Evolutionary conservation across 2,888 invertebrate species (phyloP).

Genomic region (Noctua comes): DNA sequence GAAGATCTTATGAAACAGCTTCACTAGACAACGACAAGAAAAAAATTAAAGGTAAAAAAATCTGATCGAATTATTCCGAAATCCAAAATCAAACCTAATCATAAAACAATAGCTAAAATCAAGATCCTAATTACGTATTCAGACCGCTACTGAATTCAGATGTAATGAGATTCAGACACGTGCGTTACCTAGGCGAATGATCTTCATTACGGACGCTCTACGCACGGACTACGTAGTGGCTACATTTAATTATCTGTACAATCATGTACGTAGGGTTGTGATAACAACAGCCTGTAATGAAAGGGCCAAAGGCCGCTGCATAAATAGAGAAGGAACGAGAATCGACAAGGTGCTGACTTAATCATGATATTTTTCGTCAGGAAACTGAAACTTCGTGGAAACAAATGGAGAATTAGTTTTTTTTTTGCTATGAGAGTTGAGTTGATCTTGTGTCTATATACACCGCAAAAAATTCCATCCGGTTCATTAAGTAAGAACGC

Average conservation of each 20-base stretch:
- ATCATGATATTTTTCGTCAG: neutral
- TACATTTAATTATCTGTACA: slow-evolving; percentile 10
- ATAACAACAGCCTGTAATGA: neutral
- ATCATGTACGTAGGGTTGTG: neutral
- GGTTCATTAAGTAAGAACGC: too few species aligned
- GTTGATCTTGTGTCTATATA: too few species aligned
- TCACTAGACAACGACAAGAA: neutral
- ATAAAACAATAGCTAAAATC: slow-evolving; percentile 16
- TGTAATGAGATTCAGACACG: slow-evolving; percentile 32
- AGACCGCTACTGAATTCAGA: slow-evolving; percentile 15
- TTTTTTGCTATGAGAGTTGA: too few species aligned
- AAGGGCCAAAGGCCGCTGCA: too few species aligned
- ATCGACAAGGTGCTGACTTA: neutral
- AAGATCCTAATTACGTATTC: slow-evolving; percentile 35
- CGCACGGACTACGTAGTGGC: neutral
- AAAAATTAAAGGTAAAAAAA: neutral
- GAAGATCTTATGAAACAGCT: neutral
- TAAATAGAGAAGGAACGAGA: neutral
- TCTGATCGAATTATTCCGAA: neutral
- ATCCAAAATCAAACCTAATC: slow-evolving; percentile 12
- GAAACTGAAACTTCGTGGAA: neutral
- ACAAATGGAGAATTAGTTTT: too few species aligned
- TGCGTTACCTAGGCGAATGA: slow-evolving; percentile 44
- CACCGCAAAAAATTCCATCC: too few species aligned
- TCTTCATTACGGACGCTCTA: slow-evolving; percentile 33